phyloP scores from a whole-genome alignment of 2,888 invertebrate species.

The Napeogenes sylphis region DNA sequence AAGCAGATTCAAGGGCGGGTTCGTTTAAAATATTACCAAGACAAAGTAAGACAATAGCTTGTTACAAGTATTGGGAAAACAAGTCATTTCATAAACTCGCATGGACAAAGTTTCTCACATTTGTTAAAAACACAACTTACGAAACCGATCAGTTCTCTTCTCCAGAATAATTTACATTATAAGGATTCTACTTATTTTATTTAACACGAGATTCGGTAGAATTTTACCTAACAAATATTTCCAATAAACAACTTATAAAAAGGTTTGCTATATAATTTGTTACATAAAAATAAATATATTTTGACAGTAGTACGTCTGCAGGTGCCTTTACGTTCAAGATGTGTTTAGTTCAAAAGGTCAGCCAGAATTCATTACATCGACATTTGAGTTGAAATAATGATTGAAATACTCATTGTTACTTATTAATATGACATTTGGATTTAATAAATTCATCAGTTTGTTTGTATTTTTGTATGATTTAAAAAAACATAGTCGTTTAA shows the following conservation, averaged over 20 bases:
- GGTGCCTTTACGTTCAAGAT: neutral
- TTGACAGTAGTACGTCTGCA: no score
- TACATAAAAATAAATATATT: no score
- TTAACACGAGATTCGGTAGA: no score
- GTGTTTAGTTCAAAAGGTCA: slow-evolving; percentile 2
- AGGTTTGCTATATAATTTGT: no score
- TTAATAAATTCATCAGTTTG: neutral
- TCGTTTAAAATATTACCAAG: slow-evolving; percentile 8
- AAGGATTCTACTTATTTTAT: no score
- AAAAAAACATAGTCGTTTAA: no score
- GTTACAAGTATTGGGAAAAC: slow-evolving; percentile 43
- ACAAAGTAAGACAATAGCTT: slow-evolving; percentile 50
- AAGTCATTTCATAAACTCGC: slow-evolving; percentile 54
- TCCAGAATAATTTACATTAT: neutral
- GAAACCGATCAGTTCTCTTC: slow-evolving; percentile 5
- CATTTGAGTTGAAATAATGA: neutral
- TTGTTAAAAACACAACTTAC: slow-evolving; percentile 26
- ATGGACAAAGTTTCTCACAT: slow-evolving; percentile 60
- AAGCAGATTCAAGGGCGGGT: slow-evolving; percentile 7
- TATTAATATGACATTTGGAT: neutral
- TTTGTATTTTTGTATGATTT: no score
- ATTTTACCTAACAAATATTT: no score
- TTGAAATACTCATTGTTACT: neutral
- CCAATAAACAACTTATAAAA: no score
- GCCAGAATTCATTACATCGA: neutral